Conservation (phyloP, 2,888 invertebrate species). For the Ceriagrion tenellum region DNA sequence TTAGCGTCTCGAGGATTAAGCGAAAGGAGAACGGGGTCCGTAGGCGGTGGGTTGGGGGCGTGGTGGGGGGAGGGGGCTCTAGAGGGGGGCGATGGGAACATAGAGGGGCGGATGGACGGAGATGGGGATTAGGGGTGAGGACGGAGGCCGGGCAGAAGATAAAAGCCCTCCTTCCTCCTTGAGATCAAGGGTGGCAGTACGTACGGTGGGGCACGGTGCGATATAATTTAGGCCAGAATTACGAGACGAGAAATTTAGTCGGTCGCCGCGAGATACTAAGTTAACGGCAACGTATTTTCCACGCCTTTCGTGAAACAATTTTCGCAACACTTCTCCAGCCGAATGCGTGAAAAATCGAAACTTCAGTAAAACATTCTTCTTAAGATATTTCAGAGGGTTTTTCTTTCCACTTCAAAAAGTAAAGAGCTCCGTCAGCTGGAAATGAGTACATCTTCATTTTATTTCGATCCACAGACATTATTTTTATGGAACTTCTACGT, state of each 20-base stretch:
- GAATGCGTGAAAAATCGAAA: no score
- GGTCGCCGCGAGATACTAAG: no score
- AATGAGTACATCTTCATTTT: no score
- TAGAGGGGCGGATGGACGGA: background rate
- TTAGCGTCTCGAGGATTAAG: conserved; percentile 59
- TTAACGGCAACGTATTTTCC: no score
- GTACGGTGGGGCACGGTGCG: background rate
- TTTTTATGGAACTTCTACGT: no score
- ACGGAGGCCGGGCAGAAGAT: background rate
- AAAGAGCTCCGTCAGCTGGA: no score
- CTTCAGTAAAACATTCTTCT: no score
- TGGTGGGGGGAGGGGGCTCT: background rate
- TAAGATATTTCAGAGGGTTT: no score
- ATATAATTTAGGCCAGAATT: background rate
- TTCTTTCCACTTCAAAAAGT: no score
- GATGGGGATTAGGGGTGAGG: background rate
- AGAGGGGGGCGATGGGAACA: background rate
- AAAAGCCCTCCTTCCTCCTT: conserved; percentile 10
- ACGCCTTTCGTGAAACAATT: no score
- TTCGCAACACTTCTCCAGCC: no score
- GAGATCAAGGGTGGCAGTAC: background rate
- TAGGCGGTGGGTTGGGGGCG: background rate
- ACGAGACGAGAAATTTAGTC: background rate
- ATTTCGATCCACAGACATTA: no score
- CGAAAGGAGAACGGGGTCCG: background rate